Base-by-base conservation (phyloP, 2,888 invertebrate species). In the Dynastes hyllus region DNA sequence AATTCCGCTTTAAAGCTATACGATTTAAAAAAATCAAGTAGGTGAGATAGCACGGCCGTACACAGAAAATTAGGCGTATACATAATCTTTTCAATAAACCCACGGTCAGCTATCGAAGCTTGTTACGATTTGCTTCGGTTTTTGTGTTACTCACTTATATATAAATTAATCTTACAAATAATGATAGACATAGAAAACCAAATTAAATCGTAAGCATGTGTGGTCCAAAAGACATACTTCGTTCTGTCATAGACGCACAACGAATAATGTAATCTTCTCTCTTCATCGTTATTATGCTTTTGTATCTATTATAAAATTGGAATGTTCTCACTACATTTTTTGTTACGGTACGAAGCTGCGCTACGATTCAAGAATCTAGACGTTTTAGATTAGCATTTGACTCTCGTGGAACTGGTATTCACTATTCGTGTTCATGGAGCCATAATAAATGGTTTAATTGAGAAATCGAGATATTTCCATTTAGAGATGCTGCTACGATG, bases 131-230 rank as follows among this genome's bases (percentile, higher is more conserved):
- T 71, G 71, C 22, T 71, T 37, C 71, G 71, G 58, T 71, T 71
- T 58, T 71, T 71, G 71, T 71, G 55, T 71, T 71, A 40, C 58
- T 58, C 71, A 71, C 37, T 71, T 71, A 71, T 71, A 71, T 71
- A 71, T 40, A 71, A 71, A 71, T 71, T 71, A 71, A 71, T 71
- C 55, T 71, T 71, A 71, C 71, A 71, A 71, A 71, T 71, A 71
- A 71, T 71, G 71, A 71, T 71, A 71, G 71, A 71, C 71, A 71
- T 58, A 71, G 37, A 71, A 71, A 71, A 71, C 58, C 58, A 55
- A 55, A 71, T 71, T 71, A 71, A 71, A 55, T 71, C 37, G n/a
- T 71, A 71, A 40, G 37, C 71, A 71, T 71, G 71, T 71, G 71
- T 71, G 71, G 71, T 71, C 71, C 58, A 4, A 11, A 37, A n/a